Evolutionary conservation across 1,140 invertebrate species (phyloP).

Genomic region (Aphis craccivora): DNA sequence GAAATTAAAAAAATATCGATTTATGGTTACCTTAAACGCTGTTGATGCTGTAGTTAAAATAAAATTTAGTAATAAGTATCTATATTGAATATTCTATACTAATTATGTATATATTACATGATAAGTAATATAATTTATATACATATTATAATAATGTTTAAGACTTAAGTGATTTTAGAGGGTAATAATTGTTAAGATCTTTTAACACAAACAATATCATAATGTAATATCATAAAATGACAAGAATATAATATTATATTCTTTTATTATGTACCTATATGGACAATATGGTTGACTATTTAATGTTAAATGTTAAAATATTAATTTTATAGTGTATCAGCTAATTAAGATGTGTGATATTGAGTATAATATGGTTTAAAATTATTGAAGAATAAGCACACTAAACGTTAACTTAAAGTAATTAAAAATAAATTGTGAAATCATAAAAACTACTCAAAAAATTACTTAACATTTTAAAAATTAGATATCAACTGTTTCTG

Average conservation of each 20-base stretch:
- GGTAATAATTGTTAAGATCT: not conserved
- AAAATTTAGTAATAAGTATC: not conserved
- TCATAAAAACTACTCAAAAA: too few species aligned
- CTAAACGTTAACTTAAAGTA: too few species aligned
- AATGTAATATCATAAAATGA: not conserved
- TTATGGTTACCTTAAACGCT: not conserved
- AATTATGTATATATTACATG: not conserved
- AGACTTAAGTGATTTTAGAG: not conserved
- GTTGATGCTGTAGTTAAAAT: not conserved
- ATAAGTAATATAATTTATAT: too few species aligned
- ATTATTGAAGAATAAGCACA: too few species aligned
- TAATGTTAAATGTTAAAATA: not conserved
- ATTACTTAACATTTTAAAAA: too few species aligned
- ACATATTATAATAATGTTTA: not conserved
- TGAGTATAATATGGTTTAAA: not conserved
- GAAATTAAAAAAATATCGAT: not conserved
- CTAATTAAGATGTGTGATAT: not conserved
- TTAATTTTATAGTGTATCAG: not conserved
- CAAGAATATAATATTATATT: not conserved
- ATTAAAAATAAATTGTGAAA: too few species aligned
- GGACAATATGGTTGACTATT: not conserved
- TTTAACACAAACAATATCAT: not conserved
- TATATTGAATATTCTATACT: not conserved
- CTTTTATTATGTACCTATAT: not conserved
- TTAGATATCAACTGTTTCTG: too few species aligned